Percentiles rank a stretch among this genome's conserved stretches.
Evolutionary conservation across 2,888 invertebrate species (phyloP).

Genomic region (Perizoma flavofasciatum): DNA sequence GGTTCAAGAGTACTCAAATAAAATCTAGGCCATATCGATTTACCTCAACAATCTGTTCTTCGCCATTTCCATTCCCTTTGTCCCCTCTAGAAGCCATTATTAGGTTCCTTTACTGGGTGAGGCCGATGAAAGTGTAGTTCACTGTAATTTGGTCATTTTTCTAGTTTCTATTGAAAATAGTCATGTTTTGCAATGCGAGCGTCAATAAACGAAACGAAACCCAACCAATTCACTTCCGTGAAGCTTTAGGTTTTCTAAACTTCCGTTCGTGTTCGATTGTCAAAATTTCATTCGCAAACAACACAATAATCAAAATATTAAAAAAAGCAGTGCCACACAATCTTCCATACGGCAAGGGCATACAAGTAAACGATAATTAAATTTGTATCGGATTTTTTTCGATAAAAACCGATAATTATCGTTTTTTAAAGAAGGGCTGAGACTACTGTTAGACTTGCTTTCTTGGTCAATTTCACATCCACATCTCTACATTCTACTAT

Average conservation of each 20-base stretch:
- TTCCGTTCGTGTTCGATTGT: slow-evolving; percentile 55
- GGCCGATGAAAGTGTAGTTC: slow-evolving; percentile 53
- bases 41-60: slow-evolving; percentile 87
- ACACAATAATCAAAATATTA: too few species aligned
- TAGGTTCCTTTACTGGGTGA: slow-evolving; percentile 57
- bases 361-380: too few species aligned
- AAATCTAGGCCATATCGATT: slow-evolving; percentile 79
- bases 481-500: too few species aligned
- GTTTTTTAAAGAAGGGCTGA: too few species aligned
- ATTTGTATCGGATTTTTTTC: too few species aligned
- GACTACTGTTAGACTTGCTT: too few species aligned
- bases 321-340: too few species aligned
- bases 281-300: too few species aligned
- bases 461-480: too few species aligned
- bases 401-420: too few species aligned
- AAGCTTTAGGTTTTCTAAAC: slow-evolving; percentile 35
- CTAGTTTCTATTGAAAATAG: slow-evolving; percentile 63
- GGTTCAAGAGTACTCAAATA: slow-evolving; percentile 49
- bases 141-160: slow-evolving; percentile 78
- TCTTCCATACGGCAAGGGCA: too few species aligned
- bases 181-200: slow-evolving; percentile 74
- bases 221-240: slow-evolving; percentile 66
- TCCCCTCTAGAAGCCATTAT: slow-evolving; percentile 85
- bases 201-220: slow-evolving; percentile 55
- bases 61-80: slow-evolving; percentile 85